Percentiles rank a stretch among this genome's conserved stretches.
These are phyloP conservation scores for Mungos mungo DNA, from an alignment of 2,113 vertebrate genomes.

Conservation along the genomic window DNA sequence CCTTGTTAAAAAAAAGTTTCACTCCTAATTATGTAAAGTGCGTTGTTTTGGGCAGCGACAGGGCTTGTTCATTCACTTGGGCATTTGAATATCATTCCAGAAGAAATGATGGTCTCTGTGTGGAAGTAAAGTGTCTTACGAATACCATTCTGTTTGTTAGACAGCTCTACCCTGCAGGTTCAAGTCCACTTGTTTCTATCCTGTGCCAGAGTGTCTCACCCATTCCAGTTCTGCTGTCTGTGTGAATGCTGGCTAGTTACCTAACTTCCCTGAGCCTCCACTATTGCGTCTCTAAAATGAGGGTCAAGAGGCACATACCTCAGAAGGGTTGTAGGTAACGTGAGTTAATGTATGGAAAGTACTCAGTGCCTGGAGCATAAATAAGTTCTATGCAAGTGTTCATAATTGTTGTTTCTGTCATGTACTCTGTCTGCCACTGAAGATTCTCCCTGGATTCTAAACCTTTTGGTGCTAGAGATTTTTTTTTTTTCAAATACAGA, in stretches of 20 bases:
- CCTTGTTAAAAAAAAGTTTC: not conserved
- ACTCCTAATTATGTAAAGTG: not conserved
- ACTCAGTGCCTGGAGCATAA: not conserved
- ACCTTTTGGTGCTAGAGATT: not conserved
- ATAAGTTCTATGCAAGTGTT: not conserved
- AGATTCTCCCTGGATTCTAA: not conserved
- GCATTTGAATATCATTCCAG: not conserved
- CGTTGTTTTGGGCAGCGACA: not conserved
- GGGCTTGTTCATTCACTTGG: not conserved
- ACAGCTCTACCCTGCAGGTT: not conserved
- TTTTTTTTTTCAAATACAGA: slow-evolving; percentile 24
- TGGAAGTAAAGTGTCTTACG: not conserved
- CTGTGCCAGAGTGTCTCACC: not conserved
- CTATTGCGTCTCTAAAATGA: not conserved
- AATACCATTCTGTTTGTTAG: not conserved
- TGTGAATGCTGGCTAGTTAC: not conserved
- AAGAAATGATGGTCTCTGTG: not conserved
- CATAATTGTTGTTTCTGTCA: not conserved
- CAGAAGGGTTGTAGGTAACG: not conserved
- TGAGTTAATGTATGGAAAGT: not conserved
- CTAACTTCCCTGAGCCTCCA: not conserved
- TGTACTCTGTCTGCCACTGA: not conserved
- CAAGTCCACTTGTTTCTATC: not conserved
- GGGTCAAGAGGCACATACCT: not conserved
- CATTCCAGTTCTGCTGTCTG: not conserved